phyloP scores from a whole-genome alignment of 1,140 invertebrate species.

The Apis dorsata region DNA sequence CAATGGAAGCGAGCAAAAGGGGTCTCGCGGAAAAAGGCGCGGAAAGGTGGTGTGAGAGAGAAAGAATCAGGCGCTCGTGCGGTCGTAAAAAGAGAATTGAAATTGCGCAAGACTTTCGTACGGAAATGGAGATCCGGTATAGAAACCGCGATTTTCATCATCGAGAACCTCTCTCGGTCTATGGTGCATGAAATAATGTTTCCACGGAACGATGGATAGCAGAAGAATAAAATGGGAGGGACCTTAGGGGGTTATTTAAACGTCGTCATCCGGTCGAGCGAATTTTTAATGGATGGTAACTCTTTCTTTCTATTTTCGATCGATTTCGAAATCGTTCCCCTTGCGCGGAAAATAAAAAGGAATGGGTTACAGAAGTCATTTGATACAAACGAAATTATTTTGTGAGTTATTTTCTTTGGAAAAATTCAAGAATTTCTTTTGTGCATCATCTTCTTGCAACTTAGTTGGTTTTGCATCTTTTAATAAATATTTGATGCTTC shows the following conservation, averaged over 20 bases:
- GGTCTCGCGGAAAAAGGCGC: slow-evolving; percentile 22
- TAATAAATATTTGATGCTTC: background rate
- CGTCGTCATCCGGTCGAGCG: slow-evolving; percentile 23
- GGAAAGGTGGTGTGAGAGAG: background rate
- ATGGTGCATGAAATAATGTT: slow-evolving; percentile 47
- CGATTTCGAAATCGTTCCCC: background rate
- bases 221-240: background rate
- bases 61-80: background rate
- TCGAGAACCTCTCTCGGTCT: slow-evolving; percentile 20
- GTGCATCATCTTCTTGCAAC: background rate
- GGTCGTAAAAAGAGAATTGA: slow-evolving; percentile 47
- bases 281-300: slow-evolving; percentile 39
- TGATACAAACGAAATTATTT: background rate
- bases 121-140: slow-evolving; percentile 47
- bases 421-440: background rate
- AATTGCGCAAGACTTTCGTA: slow-evolving; percentile 47
- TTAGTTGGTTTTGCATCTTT: too few relatives aligned
- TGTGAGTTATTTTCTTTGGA: too few relatives aligned
- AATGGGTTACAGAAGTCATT: background rate
- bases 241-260: slow-evolving; percentile 30
- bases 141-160: slow-evolving; percentile 51
- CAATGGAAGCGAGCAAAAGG: slow-evolving; percentile 13
- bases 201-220: background rate
- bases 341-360: background rate
- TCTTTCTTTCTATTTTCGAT: background rate